A percentile compares a stretch with the other conserved stretches of the same genome.
Evolutionary conservation across 2,888 invertebrate species (phyloP).

Genomic region (Aphodius sticticus): DNA sequence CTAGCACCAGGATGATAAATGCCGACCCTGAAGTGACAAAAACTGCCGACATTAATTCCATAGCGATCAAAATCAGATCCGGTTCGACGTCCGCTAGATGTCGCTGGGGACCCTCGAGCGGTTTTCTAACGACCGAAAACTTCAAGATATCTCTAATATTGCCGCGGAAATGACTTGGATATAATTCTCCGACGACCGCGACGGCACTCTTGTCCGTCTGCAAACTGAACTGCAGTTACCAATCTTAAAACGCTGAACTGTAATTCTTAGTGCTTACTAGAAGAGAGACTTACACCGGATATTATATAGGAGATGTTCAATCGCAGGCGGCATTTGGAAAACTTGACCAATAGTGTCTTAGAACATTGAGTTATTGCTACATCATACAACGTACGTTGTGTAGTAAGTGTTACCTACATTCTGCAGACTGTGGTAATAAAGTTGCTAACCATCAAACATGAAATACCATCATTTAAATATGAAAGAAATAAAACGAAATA

Average conservation of each 20-base stretch:
- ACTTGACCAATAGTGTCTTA: background rate
- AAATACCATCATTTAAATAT: too few relatives aligned
- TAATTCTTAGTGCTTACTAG: background rate
- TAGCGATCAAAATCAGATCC: conserved; percentile 23
- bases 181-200: background rate
- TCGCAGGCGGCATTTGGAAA: background rate
- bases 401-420: too few relatives aligned
- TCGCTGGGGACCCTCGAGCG: conserved; percentile 8
- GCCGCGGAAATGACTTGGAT: conserved; percentile 4
- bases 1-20: conserved; percentile 16
- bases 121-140: conserved; percentile 19
- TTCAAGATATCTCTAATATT: conserved; percentile 7
- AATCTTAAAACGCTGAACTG: background rate
- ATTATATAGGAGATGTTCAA: background rate
- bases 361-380: background rate
- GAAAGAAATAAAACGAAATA: too few relatives aligned
- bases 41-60: conserved; percentile 23
- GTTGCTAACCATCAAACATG: too few relatives aligned
- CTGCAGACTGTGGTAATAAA: too few relatives aligned
- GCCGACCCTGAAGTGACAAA: conserved; percentile 23
- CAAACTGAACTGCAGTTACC: background rate
- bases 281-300: background rate
- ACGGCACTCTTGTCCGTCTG: background rate
- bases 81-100: conserved; percentile 13
- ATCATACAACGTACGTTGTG: background rate